Conservation (phyloP, 1,140 invertebrate species). For the Dendroctonus ponderosae region DNA sequence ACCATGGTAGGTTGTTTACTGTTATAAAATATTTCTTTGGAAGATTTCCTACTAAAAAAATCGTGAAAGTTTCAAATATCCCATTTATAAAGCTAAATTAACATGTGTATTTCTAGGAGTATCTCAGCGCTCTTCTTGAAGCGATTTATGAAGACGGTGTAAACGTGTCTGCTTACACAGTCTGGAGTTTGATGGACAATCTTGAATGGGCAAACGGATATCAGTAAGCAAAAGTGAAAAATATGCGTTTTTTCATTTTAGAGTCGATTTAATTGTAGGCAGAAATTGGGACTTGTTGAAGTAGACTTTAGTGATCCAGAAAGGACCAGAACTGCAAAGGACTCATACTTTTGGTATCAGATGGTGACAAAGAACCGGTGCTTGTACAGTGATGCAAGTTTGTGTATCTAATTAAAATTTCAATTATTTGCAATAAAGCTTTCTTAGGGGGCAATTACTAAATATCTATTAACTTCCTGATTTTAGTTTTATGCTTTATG, state of each 20-base stretch:
- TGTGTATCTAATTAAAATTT: too few relatives aligned
- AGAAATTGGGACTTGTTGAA: constrained; percentile 54
- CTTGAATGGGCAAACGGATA: constrained; percentile 16
- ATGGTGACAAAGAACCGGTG: constrained; percentile 5
- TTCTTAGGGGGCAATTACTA: too few relatives aligned
- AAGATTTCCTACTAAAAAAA: too few relatives aligned
- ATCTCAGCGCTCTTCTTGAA: constrained; percentile 14
- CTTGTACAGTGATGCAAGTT: too few relatives aligned
- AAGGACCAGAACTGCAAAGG: constrained; percentile 56
- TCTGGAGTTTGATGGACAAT: constrained; percentile 19
- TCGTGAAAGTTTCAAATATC: too few relatives aligned
- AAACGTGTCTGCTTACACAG: constrained; percentile 10
- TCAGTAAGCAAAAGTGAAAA: background rate
- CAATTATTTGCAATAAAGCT: too few relatives aligned
- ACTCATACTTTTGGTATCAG: constrained; percentile 28
- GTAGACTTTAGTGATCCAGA: constrained; percentile 70
- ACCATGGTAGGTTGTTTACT: too few relatives aligned
- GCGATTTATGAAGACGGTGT: constrained; percentile 11
- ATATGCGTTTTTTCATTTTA: background rate
- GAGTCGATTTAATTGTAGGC: background rate
- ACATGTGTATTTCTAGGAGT: constrained; percentile 9
- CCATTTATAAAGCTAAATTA: background rate
- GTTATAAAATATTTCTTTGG: too few relatives aligned
- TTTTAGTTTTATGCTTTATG: too few relatives aligned
- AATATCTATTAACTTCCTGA: too few relatives aligned